Evolutionary conservation across 2,113 vertebrate species (phyloP), one percentile per base, ranked within the genome.

Genomic region (Daubentonia madagascariensis): DNA sequence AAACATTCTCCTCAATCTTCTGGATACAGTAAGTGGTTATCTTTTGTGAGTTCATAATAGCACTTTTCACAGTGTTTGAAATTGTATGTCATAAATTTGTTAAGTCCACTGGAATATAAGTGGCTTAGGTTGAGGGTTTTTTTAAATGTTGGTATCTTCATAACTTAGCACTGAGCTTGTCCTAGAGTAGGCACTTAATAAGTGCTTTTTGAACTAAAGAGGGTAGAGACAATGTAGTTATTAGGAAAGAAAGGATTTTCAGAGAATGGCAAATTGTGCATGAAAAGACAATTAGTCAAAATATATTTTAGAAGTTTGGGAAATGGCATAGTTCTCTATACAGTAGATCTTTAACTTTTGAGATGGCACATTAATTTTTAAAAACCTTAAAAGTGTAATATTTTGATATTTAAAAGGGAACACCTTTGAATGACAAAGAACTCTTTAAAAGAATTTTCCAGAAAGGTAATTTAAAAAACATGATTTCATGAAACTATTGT

Each of bases 351-450:
- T 97, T 95, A 94, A 20, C 17, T 68, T 97, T 98, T 89, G 25
- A 83, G 80, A 95, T 89, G 28, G 30, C 40, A 11, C 23, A 80
- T 97, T 98, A 94, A 50, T 96, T 57, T 96, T 81, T 96, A 10
- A 68, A 78, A 98, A 88, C 87, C 4, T 95, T 95, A 83, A 43
- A 92, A 81, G 43, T 96, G 65, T 98, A 96, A 97, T 98, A 97
- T 97, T 98, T 54, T 98, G 93, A 96, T 94, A 97, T 98, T 98
- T 87, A 18, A 67, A 89, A 97, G 63, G 80, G 96, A 97, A 79
- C 63, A 98, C 54, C 14, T 97, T 68, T 97, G 10, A 23, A 85
- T 98, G 88, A 96, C 83, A 85, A 3, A 86, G 37, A 40, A 97
- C 76, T 76, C 92, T 97, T 97, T 98, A 76, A 96, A 92, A 0